Evolutionary conservation across 2,797 vertebrate genomes (phyloP).

Genomic region (Danio choprae): DNA sequence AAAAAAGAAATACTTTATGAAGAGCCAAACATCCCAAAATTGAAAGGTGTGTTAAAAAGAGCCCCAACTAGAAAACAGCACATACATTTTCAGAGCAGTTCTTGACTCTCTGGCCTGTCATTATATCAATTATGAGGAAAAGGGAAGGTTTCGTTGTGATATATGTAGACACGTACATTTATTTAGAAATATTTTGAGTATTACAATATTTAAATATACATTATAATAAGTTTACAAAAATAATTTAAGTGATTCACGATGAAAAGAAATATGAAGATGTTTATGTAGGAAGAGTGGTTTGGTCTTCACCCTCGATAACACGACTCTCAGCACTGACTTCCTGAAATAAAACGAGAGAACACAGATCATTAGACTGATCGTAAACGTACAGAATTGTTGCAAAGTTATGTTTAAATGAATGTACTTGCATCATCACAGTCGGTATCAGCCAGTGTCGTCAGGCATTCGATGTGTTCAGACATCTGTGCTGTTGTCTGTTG

Average conservation of each 20-base stretch:
- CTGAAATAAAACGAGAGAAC: not conserved
- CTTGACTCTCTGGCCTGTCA: not conserved
- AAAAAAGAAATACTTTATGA: no score
- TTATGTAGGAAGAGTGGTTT: constrained; percentile 10
- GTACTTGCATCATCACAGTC: not conserved
- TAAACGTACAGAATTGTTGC: no score
- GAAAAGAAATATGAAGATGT: not conserved
- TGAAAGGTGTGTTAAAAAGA: no score
- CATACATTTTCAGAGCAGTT: not conserved
- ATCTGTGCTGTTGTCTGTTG: not conserved
- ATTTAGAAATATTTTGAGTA: constrained; percentile 3
- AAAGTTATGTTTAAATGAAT: not conserved
- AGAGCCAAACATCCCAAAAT: no score
- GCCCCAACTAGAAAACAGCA: not conserved
- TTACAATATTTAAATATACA: no score
- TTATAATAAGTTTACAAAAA: constrained; percentile 10
- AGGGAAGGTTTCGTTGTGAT: not conserved
- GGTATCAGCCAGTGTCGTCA: not conserved
- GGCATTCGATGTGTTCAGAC: constrained; percentile 1
- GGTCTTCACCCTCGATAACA: constrained; percentile 27
- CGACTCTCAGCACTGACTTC: constrained; percentile 9
- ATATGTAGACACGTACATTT: not conserved
- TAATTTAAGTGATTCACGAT: not conserved
- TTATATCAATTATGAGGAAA: not conserved
- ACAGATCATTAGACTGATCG: not conserved